phyloP scores from a whole-genome alignment of 2,797 vertebrate species.

The Enteromius thamalakanensis region DNA sequence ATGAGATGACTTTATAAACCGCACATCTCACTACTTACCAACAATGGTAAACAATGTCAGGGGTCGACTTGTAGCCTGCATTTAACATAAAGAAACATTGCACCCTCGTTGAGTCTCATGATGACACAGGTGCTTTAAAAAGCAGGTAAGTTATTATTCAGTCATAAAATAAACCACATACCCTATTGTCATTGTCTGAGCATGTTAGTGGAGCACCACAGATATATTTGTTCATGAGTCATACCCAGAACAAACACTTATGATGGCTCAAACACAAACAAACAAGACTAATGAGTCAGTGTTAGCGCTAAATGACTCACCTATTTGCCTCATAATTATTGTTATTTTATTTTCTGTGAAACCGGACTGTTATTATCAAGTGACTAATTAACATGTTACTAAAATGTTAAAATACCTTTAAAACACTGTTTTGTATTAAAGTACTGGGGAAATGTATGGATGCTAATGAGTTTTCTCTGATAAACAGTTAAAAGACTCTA shows the following conservation, averaged over 20 bases:
- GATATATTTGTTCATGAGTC: not conserved
- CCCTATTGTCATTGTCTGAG: not conserved
- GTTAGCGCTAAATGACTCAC: not conserved
- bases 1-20: not conserved
- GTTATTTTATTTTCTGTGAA: not conserved
- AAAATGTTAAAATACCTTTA: not conserved
- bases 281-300: not conserved
- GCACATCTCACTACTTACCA: not conserved
- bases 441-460: not conserved
- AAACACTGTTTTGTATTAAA: not conserved
- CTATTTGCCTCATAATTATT: not conserved
- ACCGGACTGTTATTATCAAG: not conserved
- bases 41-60: no score
- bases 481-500: not conserved
- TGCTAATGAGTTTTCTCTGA: not conserved
- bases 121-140: not conserved
- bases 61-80: no score
- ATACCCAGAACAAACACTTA: not conserved
- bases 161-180: not conserved
- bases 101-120: no score
- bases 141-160: not conserved
- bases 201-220: not conserved
- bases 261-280: not conserved
- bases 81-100: not conserved
- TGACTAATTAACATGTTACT: not conserved